phyloP scores from a whole-genome alignment of 2,113 vertebrate species.

The Rhodinocichla rosea region DNA sequence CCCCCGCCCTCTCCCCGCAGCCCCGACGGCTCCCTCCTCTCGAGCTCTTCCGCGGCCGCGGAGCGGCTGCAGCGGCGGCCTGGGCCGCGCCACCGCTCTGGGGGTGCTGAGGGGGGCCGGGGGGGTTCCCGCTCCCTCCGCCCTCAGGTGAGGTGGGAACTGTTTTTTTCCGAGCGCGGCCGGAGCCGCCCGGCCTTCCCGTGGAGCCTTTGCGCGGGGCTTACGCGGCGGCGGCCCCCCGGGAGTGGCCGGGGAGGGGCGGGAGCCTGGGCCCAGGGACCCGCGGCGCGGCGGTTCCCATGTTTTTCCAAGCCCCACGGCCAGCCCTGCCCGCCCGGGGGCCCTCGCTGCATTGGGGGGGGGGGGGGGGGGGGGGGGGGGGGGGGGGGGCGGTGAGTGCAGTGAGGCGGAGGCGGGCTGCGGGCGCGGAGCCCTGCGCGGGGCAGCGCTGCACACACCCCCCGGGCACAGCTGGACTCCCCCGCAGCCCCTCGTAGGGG shows the following conservation, averaged over 20 bases:
- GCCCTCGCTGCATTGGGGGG: not conserved
- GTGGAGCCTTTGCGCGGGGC: not conserved
- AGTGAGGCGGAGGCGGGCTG: not conserved
- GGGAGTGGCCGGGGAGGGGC: not conserved
- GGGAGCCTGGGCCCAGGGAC: not conserved
- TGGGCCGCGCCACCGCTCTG: not conserved
- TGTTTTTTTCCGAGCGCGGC: not conserved
- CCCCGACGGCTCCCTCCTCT: not conserved
- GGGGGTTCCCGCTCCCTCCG: not conserved
- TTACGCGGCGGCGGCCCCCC: not conserved
- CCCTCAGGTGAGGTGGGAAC: not conserved
- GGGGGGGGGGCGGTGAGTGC: not conserved
- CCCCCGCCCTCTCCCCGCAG: not conserved
- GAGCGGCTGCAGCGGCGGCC: not conserved
- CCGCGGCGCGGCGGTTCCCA: not conserved
- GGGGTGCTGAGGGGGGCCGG: too few relatives aligned
- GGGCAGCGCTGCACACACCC: not conserved
- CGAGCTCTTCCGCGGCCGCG: not conserved
- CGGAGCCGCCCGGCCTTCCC: not conserved
- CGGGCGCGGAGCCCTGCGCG: not conserved
- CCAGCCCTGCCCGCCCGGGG: not conserved
- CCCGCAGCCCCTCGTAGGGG: not conserved
- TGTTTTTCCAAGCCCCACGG: not conserved
- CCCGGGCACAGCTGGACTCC: not conserved
- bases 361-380: not conserved